A percentile compares a stretch with the other conserved stretches of the same genome.
Evolutionary conservation across 2,888 invertebrate genomes (phyloP).

Genomic region (Empis stercorea): DNA sequence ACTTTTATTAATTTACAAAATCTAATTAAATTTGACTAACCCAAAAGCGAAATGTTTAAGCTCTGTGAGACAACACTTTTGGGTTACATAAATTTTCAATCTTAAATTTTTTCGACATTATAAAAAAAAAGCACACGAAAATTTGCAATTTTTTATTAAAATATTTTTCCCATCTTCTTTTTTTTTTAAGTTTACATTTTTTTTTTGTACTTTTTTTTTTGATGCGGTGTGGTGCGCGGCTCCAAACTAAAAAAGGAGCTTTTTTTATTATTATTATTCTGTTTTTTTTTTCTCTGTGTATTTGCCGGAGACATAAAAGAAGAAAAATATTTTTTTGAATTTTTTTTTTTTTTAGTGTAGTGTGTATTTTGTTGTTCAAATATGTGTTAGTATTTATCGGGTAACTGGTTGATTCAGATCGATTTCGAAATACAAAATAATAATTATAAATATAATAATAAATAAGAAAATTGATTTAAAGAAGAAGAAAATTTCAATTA

Average conservation of each 20-base stretch:
- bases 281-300: background rate
- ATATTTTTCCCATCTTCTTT: background rate
- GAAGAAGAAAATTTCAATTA: too few relatives aligned
- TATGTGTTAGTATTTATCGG: conserved; percentile 16
- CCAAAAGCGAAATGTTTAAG: too few relatives aligned
- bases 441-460: background rate
- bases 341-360: background rate
- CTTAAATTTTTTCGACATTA: too few relatives aligned
- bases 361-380: background rate
- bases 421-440: conserved; percentile 8
- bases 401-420: conserved; percentile 17
- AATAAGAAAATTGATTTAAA: background rate
- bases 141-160: too few relatives aligned
- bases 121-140: too few relatives aligned
- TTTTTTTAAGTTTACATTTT: background rate
- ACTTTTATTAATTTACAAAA: too few relatives aligned
- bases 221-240: background rate
- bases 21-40: too few relatives aligned
- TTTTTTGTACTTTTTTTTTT: background rate
- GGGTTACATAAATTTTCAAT: too few relatives aligned
- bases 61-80: too few relatives aligned
- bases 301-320: background rate
- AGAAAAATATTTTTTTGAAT: background rate
- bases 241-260: background rate
- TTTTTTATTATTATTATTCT: background rate